Conservation (phyloP, 1,140 invertebrate genomes). For the Mercenaria mercenaria region DNA sequence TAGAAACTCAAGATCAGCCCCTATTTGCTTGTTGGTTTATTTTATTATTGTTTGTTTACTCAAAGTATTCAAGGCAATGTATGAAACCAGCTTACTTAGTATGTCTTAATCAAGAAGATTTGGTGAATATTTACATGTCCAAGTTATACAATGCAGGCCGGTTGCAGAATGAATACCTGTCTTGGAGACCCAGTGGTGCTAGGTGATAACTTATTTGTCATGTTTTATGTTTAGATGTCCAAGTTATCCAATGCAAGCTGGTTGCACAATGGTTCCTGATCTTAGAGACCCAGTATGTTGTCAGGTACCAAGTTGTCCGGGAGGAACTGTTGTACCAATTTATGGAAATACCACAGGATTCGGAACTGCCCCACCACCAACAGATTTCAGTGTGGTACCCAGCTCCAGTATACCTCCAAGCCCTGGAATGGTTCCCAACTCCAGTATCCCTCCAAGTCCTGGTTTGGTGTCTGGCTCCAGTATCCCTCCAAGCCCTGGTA, state of each 20-base stretch:
- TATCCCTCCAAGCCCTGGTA: neutral
- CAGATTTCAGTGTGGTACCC: conserved; percentile 44
- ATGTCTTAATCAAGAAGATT: too few species aligned
- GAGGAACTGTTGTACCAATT: conserved; percentile 47
- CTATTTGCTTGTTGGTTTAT: too few species aligned
- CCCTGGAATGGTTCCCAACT: conserved; percentile 55
- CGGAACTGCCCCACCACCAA: conserved; percentile 47
- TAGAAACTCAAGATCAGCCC: too few species aligned
- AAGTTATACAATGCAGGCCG: too few species aligned
- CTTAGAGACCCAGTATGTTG: conserved; percentile 75
- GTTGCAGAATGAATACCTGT: too few species aligned
- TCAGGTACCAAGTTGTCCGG: conserved; percentile 70
- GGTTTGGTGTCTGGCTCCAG: conserved; percentile 67
- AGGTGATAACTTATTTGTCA: too few species aligned
- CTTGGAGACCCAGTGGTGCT: too few species aligned
- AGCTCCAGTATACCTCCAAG: neutral
- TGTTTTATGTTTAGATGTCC: conserved; percentile 74
- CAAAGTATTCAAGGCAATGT: too few species aligned
- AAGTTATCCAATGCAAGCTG: conserved; percentile 56
- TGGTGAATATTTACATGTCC: too few species aligned
- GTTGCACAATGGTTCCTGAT: conserved; percentile 74
- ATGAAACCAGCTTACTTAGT: too few species aligned
- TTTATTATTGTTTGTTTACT: too few species aligned
- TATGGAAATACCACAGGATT: conserved; percentile 31
- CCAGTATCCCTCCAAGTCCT: conserved; percentile 20